Evolutionary conservation across 1,140 invertebrate species (phyloP), one percentile per base, ranked within the genome.

Genomic region (Drosophila lini): DNA sequence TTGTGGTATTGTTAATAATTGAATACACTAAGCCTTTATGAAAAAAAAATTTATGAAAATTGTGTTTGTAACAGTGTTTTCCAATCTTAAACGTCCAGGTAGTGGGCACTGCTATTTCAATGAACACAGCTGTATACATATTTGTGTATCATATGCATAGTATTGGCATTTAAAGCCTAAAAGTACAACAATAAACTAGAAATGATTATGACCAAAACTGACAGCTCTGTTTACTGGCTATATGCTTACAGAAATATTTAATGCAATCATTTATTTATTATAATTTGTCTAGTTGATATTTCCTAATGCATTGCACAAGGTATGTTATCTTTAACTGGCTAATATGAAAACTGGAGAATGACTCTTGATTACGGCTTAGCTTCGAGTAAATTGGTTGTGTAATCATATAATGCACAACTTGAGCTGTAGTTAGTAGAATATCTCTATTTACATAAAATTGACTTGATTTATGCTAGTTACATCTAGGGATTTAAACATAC

Each of bases 381-480:
- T 28, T 68, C 41, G 48, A 44, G 34, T 70, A 16, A 59, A 59
- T 74, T 56, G 25, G 22, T 60, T 65, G 19, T 25, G 34, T 65
- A 56, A 47, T 36, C 32, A 44, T 55, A 50, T 57, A 67, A 80
- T 80, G 80, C 76, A 78, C 77, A 80, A 60, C 22, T 74, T 83
- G 80, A 83, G 76, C 81, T 57, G 61, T 41, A 62, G 28, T n/a
- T 62, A 62, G 28, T 70, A 28, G 41, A 25, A 19, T 8, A 52
- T 41, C 15, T 53, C 3, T 88, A 88, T 86, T 48, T 86, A 86
- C 82, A 88, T n/a, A 62, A 75, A 86, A 86, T 86, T 86, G 82
- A 86, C 82, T 45, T 74, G 57, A 44, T 50, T 77, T 76, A 28
- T 28, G 41, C 55, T 70, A 58, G 36, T 71, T 71, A 70, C 34